These are phyloP conservation scores for Tauraco erythrolophus DNA, from an alignment of 2,113 vertebrate species.

Conservation along the genomic window DNA sequence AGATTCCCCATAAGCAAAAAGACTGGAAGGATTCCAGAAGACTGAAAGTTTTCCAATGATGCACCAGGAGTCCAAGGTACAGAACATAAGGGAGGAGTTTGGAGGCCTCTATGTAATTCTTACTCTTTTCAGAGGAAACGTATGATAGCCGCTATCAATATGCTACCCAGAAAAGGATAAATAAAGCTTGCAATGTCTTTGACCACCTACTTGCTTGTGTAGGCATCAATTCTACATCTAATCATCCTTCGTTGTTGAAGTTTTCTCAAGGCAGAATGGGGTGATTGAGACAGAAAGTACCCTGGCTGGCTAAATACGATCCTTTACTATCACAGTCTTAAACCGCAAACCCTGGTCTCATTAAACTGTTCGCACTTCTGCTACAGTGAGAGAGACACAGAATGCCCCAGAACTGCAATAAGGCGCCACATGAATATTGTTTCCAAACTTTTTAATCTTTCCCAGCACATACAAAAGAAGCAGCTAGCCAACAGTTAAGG, in stretches of 20 bases:
- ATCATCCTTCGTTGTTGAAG: constrained; percentile 1
- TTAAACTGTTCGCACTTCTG: background rate
- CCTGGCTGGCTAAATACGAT: background rate
- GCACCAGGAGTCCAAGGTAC: background rate
- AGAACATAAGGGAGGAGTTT: background rate
- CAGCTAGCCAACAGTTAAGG: constrained; percentile 30
- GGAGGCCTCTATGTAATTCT: background rate
- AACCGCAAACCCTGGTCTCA: background rate
- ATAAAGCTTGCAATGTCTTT: background rate
- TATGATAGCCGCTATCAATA: background rate
- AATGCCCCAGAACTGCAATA: background rate
- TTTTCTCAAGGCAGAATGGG: background rate
- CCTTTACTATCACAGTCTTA: background rate
- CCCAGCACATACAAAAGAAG: constrained; percentile 40
- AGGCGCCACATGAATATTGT: background rate
- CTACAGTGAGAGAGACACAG: background rate
- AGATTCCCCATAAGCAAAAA: background rate
- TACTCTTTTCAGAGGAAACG: background rate
- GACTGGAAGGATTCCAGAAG: background rate
- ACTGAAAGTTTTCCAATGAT: background rate
- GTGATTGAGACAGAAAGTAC: constrained; percentile 15
- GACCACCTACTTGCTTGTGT: constrained; percentile 17
- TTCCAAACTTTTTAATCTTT: constrained; percentile 61
- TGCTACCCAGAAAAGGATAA: background rate
- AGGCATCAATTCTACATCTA: background rate